Evolutionary conservation across 2,113 vertebrate species (phyloP), one percentile per base, ranked within the genome.

Genomic region (Candoia aspera): DNA sequence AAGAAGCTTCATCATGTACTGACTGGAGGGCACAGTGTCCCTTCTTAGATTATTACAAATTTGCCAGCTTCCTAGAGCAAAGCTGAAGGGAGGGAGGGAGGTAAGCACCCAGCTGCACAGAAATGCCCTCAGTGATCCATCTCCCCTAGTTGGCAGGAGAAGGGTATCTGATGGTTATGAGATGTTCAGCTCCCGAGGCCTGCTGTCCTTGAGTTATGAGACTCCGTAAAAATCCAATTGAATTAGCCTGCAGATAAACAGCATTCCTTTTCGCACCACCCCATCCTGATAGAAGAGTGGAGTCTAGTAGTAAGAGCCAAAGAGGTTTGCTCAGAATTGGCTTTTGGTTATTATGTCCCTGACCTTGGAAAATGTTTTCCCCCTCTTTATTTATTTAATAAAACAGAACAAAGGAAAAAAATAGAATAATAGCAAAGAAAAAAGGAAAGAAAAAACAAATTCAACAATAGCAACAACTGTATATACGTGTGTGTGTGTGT

Each of bases 231-330:
- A 79, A 87, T 90, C 33, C 64, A 26, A 58, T 58, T 73, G 60
- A 90, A 92, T 92, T 86, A 92, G 88, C 83, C 37, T 73, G 53
- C 59, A 68, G 92, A 90, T 86, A 92, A 86, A 73, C 60, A 58
- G 37, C 2, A 10, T 33, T 54, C 21, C 49, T 58, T 64, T 26
- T 73, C 60, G 37, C 33, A 5, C 55, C 13, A 73, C 37, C 13
- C n/a, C 1, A 12, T 57, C 46, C 26, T 24, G 37, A 86, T 46
- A 89, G 8, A 53, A 92, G 26, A 86, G 26, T 29, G 6, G 59
- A 6, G 9, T 53, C 2, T 19, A 57, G 46, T 37, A 24, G 54
- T 46, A 46, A 29, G 33, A 54, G 59, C 24, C 54, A n/a, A 6
- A 6, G 21, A 24, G 9, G 29, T 9, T 12, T 26, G 33, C 23